Conservation (phyloP, 2,113 vertebrate genomes). For the Silurus asotus region DNA sequence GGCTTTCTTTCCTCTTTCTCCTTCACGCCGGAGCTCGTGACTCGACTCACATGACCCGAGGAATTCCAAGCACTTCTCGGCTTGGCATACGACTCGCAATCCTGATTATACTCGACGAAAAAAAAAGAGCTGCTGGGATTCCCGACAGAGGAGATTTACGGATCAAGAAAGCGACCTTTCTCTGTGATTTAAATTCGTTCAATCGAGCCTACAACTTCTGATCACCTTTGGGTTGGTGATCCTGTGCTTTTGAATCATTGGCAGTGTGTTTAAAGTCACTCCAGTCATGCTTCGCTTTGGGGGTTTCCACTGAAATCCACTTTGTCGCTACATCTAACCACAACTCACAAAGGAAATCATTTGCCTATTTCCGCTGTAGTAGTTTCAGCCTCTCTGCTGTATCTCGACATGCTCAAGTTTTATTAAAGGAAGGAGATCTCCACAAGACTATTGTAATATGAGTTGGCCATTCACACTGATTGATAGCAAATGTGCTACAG, state of each 20-base stretch:
- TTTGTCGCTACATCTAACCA: not conserved
- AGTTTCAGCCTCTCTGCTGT: not conserved
- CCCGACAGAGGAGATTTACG: not conserved
- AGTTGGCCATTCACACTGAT: not conserved
- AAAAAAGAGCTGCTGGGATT: too few relatives aligned
- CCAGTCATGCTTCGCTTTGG: not conserved
- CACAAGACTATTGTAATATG: not conserved
- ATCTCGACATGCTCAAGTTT: not conserved
- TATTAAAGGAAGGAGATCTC: not conserved
- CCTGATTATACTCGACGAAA: not conserved
- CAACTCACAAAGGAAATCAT: not conserved
- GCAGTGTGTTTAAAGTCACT: not conserved
- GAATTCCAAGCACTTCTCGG: slow-evolving; percentile 57
- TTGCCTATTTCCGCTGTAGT: not conserved
- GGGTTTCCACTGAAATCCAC: not conserved
- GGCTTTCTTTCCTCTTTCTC: slow-evolving; percentile 22
- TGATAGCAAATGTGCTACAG: not conserved
- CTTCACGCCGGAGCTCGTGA: slow-evolving; percentile 60
- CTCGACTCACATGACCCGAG: slow-evolving; percentile 72
- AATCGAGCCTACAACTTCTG: not conserved
- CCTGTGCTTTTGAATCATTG: not conserved
- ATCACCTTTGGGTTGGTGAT: not conserved
- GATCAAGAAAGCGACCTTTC: too few relatives aligned
- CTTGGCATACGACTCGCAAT: not conserved
- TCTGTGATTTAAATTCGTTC: not conserved